phyloP scores from a whole-genome alignment of 2,113 vertebrate species.

The Ramphastos sulfuratus region DNA sequence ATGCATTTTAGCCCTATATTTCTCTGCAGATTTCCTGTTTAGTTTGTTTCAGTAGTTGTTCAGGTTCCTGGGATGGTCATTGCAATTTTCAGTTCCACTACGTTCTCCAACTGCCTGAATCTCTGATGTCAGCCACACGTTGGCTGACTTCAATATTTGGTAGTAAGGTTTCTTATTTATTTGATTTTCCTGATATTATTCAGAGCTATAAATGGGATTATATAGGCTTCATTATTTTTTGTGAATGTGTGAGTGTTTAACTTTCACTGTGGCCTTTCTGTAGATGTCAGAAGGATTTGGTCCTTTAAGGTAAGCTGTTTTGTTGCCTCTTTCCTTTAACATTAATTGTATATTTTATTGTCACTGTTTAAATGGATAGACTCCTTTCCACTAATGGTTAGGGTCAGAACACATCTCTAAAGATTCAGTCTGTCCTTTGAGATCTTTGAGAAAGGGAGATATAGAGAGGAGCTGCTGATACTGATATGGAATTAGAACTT shows the following conservation, averaged over 20 bases:
- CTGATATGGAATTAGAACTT: constrained; percentile 46
- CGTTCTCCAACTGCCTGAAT: constrained; percentile 6
- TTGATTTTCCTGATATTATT: not conserved
- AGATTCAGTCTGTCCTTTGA: constrained; percentile 38
- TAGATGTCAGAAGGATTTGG: constrained; percentile 40
- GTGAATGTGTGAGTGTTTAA: constrained; percentile 2
- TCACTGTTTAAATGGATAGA: constrained; percentile 58
- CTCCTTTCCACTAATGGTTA: not conserved
- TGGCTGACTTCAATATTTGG: constrained; percentile 4
- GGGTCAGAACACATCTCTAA: constrained; percentile 50
- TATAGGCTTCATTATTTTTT: constrained; percentile 32
- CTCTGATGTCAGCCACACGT: constrained; percentile 7
- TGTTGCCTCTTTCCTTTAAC: constrained; percentile 51
- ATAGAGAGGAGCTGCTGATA: constrained; percentile 31
- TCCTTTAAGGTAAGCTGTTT: constrained; percentile 29
- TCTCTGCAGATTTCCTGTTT: constrained; percentile 12
- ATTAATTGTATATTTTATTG: constrained; percentile 66
- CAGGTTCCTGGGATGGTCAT: not conserved
- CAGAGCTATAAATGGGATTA: constrained; percentile 41
- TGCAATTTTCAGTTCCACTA: not conserved
- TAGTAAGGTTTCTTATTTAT: not conserved
- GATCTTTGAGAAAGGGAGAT: constrained; percentile 45
- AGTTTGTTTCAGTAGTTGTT: constrained; percentile 34
- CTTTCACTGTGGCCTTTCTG: constrained; percentile 5
- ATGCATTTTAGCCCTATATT: not conserved